Base-by-base conservation (phyloP, 1,140 invertebrate genomes). In the Onthophagus taurus region DNA sequence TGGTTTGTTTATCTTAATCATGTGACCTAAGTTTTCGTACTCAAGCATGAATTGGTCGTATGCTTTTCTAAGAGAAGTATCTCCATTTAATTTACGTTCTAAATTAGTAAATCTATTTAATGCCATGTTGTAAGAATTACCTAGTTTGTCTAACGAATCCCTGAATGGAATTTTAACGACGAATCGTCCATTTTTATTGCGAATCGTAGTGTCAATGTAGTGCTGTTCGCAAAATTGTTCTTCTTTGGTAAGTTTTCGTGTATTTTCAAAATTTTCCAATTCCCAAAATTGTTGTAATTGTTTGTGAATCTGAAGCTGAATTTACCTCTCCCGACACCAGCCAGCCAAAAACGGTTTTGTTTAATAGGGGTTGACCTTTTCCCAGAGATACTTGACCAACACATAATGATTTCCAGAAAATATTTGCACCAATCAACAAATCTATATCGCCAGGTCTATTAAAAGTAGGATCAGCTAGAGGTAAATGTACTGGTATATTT, bases 121-220 rank as follows among this genome's bases (percentile, higher is more conserved):
- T 11, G 61, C 59, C 6, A 34, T n/a, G 14, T 13, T 20, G 14
- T 55, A 50, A 0, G 57, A 58, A 16, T 60, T 44, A 4, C 59
- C 61, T 2, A 66, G 26, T 13, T 51, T 47, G 16, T 57, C 42
- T 6, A 42, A 24, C 21, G 42, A 31, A 4, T 57, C 53, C 2
- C 48, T 48, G 20, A 63, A 45, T 0, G 61, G 59, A 4, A 67
- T 29, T 6, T 31, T 23, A 5, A 56, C 31, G n/a, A 53, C 50
- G 43, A 59, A 65, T 12, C 58, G 47, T 26, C 61, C 65, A 0
- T n/a, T n/a, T n/a, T n/a, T n/a, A n/a, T n/a, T n/a, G n/a, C n/a
- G n/a, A n/a, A n/a, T n/a, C n/a, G n/a, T n/a, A n/a, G n/a, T n/a
- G n/a, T n/a, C n/a, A n/a, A n/a, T n/a, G n/a, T n/a, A n/a, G n/a